Percentiles rank a stretch among this genome's conserved stretches.
Conservation (phyloP, 2,888 invertebrate species). For the Drosophila rellima region DNA sequence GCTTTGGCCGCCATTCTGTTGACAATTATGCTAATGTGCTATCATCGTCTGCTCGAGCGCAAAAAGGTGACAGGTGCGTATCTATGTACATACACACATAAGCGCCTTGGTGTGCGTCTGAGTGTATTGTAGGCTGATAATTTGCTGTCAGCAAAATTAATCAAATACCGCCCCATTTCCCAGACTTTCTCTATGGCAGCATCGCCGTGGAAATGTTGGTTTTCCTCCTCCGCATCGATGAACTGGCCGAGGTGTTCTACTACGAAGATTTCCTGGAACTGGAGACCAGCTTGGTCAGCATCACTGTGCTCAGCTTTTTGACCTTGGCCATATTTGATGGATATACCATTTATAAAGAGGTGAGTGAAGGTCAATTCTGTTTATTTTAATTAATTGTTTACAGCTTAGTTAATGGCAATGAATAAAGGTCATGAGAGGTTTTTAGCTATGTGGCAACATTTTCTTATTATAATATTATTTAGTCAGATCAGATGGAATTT, state of each 20-base stretch:
- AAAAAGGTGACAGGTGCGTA: slow-evolving; percentile 83
- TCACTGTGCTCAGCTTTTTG: slow-evolving; percentile 64
- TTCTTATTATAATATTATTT: no score
- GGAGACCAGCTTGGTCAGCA: slow-evolving; percentile 74
- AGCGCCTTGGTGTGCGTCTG: slow-evolving; percentile 2
- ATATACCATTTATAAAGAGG: slow-evolving; percentile 84
- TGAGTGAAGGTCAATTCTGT: slow-evolving; percentile 43
- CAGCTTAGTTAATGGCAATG: no score
- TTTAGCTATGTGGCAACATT: no score
- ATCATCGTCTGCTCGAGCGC: slow-evolving; percentile 83
- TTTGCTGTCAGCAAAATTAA: slow-evolving; percentile 49
- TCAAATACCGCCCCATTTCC: slow-evolving; percentile 37
- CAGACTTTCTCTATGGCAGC: slow-evolving; percentile 82
- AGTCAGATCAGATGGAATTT: no score
- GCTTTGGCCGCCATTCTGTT: slow-evolving; percentile 77
- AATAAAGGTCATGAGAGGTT: no score
- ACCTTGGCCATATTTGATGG: slow-evolving; percentile 76
- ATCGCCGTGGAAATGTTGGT: slow-evolving; percentile 67
- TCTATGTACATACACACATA: slow-evolving; percentile 2
- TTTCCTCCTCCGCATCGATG: slow-evolving; percentile 78
- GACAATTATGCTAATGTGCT: slow-evolving; percentile 83
- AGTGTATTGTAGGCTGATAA: slow-evolving; percentile 27
- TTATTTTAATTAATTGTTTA: background rate
- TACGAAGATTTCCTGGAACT: slow-evolving; percentile 76
- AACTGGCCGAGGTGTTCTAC: slow-evolving; percentile 80